A percentile compares a stretch with the other conserved stretches of the same genome.
phyloP scores from a whole-genome alignment of 35 echinoderm and acorn worm genomes.

The Amphiura filiformis region DNA sequence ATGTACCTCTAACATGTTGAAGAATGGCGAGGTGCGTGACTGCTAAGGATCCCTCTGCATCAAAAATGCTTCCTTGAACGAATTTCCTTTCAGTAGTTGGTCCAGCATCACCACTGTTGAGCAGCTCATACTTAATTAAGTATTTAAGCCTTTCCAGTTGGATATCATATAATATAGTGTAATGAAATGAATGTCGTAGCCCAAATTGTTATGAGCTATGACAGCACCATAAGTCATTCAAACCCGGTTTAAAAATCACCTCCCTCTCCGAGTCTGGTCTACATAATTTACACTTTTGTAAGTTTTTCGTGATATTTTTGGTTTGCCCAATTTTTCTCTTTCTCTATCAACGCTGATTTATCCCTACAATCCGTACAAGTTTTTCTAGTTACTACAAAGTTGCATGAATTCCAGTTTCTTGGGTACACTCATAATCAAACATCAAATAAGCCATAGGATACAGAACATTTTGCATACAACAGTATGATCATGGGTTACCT shows the following conservation, averaged over 20 bases:
- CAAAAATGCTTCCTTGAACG: no score
- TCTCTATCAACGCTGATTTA: background rate
- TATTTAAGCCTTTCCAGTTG: no score
- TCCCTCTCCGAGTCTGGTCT: background rate
- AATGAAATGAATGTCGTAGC: constrained; percentile 69
- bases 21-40: no score
- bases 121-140: no score
- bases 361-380: constrained; percentile 34
- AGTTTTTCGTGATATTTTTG: background rate
- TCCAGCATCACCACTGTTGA: no score
- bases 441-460: constrained; percentile 45
- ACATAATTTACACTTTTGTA: background rate
- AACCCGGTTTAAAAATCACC: background rate
- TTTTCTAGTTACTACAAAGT: constrained; percentile 46
- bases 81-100: no score
- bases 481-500: background rate
- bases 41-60: no score
- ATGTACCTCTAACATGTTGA: no score
- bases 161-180: constrained; percentile 34
- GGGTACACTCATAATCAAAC: constrained; percentile 74
- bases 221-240: constrained; percentile 45
- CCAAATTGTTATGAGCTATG: constrained; percentile 73
- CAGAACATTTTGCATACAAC: background rate
- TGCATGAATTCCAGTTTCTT: constrained; percentile 50
- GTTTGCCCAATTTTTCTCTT: background rate